phyloP scores from a whole-genome alignment of 2,113 vertebrate genomes.

The Hippocampus mohnikei region DNA sequence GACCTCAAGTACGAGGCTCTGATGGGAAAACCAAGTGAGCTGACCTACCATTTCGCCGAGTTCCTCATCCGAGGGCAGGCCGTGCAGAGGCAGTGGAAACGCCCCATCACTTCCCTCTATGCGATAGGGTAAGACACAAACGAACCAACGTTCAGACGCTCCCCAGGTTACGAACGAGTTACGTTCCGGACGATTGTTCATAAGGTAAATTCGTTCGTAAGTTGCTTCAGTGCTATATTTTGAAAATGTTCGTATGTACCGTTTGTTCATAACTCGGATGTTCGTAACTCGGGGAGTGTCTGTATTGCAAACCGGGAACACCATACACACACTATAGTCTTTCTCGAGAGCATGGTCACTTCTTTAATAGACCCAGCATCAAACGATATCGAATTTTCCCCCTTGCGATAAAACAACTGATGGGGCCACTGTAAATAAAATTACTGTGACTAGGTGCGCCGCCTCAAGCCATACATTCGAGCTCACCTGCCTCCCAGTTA shows the following conservation, averaged over 20 bases:
- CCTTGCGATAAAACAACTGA: neutral
- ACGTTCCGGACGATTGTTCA: too few species aligned
- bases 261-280: too few species aligned
- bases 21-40: constrained; percentile 85
- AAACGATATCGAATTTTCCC: neutral
- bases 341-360: neutral
- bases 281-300: too few species aligned
- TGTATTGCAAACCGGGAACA: neutral
- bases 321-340: neutral
- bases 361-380: neutral
- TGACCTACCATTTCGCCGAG: constrained; percentile 88
- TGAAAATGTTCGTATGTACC: too few species aligned
- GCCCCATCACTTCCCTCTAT: constrained; percentile 80
- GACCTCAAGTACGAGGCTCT: constrained; percentile 85
- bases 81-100: constrained; percentile 71
- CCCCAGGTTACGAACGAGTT: too few species aligned
- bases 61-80: constrained; percentile 81
- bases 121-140: constrained; percentile 80
- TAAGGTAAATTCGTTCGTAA: too few species aligned
- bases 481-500: neutral
- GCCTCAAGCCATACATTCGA: neutral
- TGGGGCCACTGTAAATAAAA: neutral
- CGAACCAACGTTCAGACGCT: too few species aligned
- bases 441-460: neutral
- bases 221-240: too few species aligned